Conservation (phyloP, 2,888 invertebrate species). For the Herminia tarsipennalis region DNA sequence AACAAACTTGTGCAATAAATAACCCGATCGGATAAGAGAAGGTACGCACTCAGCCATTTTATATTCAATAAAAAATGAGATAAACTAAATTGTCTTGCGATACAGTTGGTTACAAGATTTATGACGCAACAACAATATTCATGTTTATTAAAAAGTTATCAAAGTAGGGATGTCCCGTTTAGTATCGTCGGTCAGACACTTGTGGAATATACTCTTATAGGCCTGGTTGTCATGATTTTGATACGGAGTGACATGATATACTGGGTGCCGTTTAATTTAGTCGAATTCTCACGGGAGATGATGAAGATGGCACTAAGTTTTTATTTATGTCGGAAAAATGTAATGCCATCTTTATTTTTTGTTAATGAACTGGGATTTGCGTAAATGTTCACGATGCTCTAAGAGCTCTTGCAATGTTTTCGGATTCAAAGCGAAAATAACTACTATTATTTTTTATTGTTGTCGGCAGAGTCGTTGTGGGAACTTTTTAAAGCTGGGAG, state of each 20-base stretch:
- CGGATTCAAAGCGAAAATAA: too few species aligned
- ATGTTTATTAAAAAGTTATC: conserved; percentile 48
- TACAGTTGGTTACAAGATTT: conserved; percentile 68
- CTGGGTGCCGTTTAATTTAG: too few species aligned
- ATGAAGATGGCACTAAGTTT: too few species aligned
- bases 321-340: too few species aligned
- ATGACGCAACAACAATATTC: conserved; percentile 51
- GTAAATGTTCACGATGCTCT: too few species aligned
- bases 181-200: conserved; percentile 34
- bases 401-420: too few species aligned
- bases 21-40: conserved; percentile 82
- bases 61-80: conserved; percentile 84
- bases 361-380: too few species aligned
- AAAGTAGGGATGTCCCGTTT: conserved; percentile 29
- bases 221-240: background rate
- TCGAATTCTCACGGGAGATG: too few species aligned
- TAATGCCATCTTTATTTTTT: too few species aligned
- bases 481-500: too few species aligned
- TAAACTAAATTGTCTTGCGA: conserved; percentile 76
- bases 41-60: conserved; percentile 79
- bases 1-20: conserved; percentile 84
- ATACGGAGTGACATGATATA: background rate
- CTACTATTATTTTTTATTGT: too few species aligned
- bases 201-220: conserved; percentile 26
- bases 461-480: too few species aligned